Evolutionary conservation across 2,113 vertebrate species (phyloP).

Genomic region (Psephotus haematonotus): DNA sequence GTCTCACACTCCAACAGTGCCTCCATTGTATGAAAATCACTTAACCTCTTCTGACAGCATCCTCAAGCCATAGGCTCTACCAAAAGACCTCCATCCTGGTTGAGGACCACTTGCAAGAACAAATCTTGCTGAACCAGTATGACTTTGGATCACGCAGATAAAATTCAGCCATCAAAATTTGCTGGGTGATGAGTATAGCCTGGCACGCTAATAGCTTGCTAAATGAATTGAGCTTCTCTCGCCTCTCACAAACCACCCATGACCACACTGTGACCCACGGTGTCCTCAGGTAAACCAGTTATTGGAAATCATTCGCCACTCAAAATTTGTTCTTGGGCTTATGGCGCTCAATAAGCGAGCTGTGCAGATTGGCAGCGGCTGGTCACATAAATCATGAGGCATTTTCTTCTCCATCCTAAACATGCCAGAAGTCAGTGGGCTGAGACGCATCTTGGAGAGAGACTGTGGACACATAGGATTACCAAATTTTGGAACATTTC

Average conservation of each 20-base stretch:
- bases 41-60: neutral
- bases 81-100: neutral
- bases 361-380: neutral
- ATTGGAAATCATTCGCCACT: neutral
- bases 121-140: neutral
- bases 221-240: neutral
- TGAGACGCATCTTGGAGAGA: neutral
- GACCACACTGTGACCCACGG: fast-evolving
- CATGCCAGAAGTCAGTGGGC: neutral
- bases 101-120: neutral
- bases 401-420: neutral
- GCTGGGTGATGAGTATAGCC: neutral
- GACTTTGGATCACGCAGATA: neutral
- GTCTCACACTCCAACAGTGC: fast-evolving
- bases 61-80: neutral
- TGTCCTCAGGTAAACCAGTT: neutral
- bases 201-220: neutral
- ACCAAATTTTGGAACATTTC: neutral
- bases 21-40: neutral
- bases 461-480: fast-evolving
- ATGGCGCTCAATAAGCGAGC: neutral
- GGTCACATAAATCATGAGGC: fast-evolving
- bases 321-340: neutral
- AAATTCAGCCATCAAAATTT: neutral
- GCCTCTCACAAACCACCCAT: fast-evolving